These are phyloP conservation scores for Stylophora pistillata DNA, from an alignment of 64 coral and sea anemone species.

Conservation along the genomic window DNA sequence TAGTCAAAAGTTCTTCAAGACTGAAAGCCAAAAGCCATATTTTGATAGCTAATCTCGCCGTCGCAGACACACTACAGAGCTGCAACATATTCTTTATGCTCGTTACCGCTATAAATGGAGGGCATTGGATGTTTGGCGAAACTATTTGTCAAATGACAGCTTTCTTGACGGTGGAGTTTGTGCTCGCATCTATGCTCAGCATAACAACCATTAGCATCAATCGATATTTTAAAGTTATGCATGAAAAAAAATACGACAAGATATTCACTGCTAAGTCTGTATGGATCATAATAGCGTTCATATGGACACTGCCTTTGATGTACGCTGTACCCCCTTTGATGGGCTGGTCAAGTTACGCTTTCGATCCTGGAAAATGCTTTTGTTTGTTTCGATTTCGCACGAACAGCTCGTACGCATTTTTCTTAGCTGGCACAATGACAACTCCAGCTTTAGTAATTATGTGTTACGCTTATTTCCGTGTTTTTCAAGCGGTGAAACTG, in stretches of 20 bases:
- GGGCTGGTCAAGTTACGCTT: constrained; percentile 52
- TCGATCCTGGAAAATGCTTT: constrained; percentile 37
- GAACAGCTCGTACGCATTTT: constrained; percentile 16
- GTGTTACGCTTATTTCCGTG: constrained; percentile 23
- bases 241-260: constrained; percentile 15
- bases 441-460: constrained; percentile 16
- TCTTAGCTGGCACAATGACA: background rate
- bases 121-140: constrained; percentile 21
- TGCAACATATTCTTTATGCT: constrained; percentile 48
- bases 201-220: constrained; percentile 41
- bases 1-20: background rate
- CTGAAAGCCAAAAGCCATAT: constrained; percentile 37
- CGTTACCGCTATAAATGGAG: constrained; percentile 13
- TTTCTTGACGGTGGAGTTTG: constrained; percentile 44
- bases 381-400: constrained; percentile 17
- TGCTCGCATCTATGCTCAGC: constrained; percentile 41
- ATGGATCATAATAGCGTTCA: constrained; percentile 3
- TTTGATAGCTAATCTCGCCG: constrained; percentile 41
- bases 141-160: constrained; percentile 32
- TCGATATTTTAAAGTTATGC: constrained; percentile 42
- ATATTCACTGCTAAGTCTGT: constrained; percentile 16
- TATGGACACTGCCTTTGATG: constrained; percentile 33
- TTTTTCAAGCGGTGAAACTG: constrained; percentile 29
- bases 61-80: constrained; percentile 32
- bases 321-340: constrained; percentile 45